Evolutionary conservation across 2,888 invertebrate species (phyloP).

Genomic region (Leptopterna dolabrata): DNA sequence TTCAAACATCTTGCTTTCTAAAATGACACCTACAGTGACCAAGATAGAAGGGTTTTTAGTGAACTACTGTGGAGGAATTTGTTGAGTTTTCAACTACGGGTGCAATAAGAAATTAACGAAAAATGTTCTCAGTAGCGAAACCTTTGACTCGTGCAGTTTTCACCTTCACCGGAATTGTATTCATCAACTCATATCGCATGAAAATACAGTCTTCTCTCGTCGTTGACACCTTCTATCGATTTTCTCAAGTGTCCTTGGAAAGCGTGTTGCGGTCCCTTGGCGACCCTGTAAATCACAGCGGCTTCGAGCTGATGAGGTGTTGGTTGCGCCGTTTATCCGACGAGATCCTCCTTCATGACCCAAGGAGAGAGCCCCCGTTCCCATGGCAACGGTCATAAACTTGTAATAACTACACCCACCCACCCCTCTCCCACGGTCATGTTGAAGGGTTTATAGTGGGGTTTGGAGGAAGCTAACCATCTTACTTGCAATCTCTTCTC

Average conservation of each 20-base stretch:
- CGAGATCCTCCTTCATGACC: background rate
- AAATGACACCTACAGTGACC: too few relatives aligned
- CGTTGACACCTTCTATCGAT: too few relatives aligned
- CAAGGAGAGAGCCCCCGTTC: background rate
- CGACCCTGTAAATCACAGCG: background rate
- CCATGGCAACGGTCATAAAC: background rate
- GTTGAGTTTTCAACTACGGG: too few relatives aligned
- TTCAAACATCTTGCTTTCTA: too few relatives aligned
- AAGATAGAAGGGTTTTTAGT: too few relatives aligned
- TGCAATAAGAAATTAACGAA: too few relatives aligned
- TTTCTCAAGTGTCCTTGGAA: background rate
- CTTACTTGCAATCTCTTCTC: background rate
- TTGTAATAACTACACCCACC: background rate
- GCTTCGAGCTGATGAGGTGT: background rate
- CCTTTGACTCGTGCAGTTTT: too few relatives aligned
- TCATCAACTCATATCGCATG: too few relatives aligned
- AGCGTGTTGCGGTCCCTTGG: background rate
- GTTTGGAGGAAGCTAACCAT: background rate
- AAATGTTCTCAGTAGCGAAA: too few relatives aligned
- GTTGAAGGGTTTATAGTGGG: background rate
- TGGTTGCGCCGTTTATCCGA: background rate
- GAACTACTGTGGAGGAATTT: too few relatives aligned
- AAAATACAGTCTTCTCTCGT: too few relatives aligned
- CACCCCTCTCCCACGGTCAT: background rate
- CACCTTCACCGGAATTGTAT: too few relatives aligned